Percentiles rank a stretch among this genome's conserved stretches.
These are phyloP conservation scores for Theonella swinhoei DNA, from an alignment of 37 sponge, comb jelly and placozoan genomes.

Conservation along the genomic window DNA sequence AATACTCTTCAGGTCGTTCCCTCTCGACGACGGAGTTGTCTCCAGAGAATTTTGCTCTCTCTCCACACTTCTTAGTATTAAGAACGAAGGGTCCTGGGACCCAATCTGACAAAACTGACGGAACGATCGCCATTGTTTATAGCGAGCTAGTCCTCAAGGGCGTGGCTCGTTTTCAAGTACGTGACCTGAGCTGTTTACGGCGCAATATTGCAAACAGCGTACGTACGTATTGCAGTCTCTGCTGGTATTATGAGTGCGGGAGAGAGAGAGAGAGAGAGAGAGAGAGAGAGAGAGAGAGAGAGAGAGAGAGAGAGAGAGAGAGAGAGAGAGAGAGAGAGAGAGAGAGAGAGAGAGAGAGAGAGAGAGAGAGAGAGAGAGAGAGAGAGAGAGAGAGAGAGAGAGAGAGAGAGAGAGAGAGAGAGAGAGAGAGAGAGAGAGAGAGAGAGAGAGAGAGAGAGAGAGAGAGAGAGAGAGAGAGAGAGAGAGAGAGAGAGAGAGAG, in stretches of 20 bases:
- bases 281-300: slow-evolving; percentile 5
- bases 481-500: slow-evolving; percentile 28
- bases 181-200: too few species aligned
- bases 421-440: slow-evolving; percentile 25
- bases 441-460: slow-evolving; percentile 32
- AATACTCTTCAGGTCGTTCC: too few species aligned
- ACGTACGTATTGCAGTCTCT: too few species aligned
- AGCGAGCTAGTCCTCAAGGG: too few species aligned
- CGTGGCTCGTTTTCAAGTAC: too few species aligned
- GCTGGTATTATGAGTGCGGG: not conserved
- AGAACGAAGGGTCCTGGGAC: too few species aligned
- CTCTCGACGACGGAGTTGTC: too few species aligned
- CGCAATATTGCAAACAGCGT: too few species aligned
- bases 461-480: slow-evolving; percentile 37
- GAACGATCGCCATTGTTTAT: too few species aligned
- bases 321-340: slow-evolving; percentile 8
- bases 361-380: slow-evolving; percentile 6
- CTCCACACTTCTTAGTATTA: too few species aligned
- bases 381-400: slow-evolving; percentile 18
- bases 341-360: slow-evolving; percentile 21
- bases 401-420: slow-evolving; percentile 7
- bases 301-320: not conserved
- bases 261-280: slow-evolving; percentile 1
- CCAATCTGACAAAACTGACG: too few species aligned
- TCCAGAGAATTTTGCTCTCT: too few species aligned